These are phyloP conservation scores for Nothoprocta pentlandii DNA, from an alignment of 2,113 vertebrate species.

Conservation along the genomic window DNA sequence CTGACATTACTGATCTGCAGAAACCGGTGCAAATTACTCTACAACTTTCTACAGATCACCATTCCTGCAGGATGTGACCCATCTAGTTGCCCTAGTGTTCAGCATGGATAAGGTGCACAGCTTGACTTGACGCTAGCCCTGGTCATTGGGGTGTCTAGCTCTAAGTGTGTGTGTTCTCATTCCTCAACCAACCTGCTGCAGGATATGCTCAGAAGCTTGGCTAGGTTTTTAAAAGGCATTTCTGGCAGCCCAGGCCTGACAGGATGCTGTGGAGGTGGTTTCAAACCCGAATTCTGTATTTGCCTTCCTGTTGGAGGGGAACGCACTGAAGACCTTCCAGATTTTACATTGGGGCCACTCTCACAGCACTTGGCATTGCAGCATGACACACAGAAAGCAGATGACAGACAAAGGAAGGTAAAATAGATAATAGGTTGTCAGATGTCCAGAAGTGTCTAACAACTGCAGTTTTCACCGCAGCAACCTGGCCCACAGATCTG, in stretches of 20 bases:
- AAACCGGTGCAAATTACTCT: not conserved
- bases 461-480: not conserved
- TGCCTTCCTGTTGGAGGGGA: not conserved
- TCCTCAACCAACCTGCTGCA: not conserved
- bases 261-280: not conserved
- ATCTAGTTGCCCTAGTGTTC: not conserved
- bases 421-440: accelerated
- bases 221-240: not conserved
- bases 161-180: not conserved
- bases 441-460: not conserved
- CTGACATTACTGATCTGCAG: not conserved
- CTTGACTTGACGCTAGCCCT: not conserved
- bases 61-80: not conserved
- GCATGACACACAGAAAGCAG: not conserved
- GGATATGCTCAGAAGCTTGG: not conserved
- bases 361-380: accelerated
- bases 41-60: not conserved
- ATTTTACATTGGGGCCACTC: not conserved
- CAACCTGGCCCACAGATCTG: accelerated
- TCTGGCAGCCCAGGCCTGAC: not conserved
- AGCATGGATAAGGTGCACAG: not conserved
- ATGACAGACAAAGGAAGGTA: not conserved
- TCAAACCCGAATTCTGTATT: not conserved
- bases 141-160: not conserved
- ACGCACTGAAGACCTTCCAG: not conserved